Conservation (phyloP, 64 coral and sea anemone genomes). For the Montipora cactus region DNA sequence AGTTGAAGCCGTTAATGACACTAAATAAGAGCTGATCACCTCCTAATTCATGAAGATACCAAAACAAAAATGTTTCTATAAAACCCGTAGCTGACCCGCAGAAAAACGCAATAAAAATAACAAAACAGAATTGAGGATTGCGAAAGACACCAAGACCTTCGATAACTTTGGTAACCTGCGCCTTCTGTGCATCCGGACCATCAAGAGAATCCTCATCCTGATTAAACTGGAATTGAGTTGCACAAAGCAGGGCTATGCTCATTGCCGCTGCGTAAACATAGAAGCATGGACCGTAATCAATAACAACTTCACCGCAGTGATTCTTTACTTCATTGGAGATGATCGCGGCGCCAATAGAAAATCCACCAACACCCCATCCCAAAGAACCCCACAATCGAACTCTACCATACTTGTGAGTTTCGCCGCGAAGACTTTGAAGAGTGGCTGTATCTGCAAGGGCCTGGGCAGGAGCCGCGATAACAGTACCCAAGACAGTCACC, state of each 20-base stretch:
- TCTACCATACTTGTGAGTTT: slow-evolving; percentile 84
- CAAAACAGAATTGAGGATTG: slow-evolving; percentile 80
- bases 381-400: slow-evolving; percentile 91
- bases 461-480: slow-evolving; percentile 84
- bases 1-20: slow-evolving; percentile 85
- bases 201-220: neutral
- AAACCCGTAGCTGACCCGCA: slow-evolving; percentile 94
- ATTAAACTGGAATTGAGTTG: slow-evolving; percentile 73
- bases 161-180: slow-evolving; percentile 24
- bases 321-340: slow-evolving; percentile 68
- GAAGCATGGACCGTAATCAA: slow-evolving; percentile 84
- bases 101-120: slow-evolving; percentile 92
- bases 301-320: slow-evolving; percentile 63
- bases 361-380: slow-evolving; percentile 89
- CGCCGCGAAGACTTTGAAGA: slow-evolving; percentile 73
- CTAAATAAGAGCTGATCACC: slow-evolving; percentile 92
- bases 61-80: slow-evolving; percentile 97
- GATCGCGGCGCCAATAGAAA: slow-evolving; percentile 82
- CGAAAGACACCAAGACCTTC: slow-evolving; percentile 68
- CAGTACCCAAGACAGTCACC: slow-evolving; percentile 82
- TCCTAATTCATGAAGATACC: slow-evolving; percentile 95
- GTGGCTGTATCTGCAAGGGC: slow-evolving; percentile 85
- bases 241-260: slow-evolving; percentile 75
- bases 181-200: neutral
- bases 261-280: slow-evolving; percentile 83